Conservation (phyloP, 2,113 vertebrate genomes). For the Ammodytes dubius region DNA sequence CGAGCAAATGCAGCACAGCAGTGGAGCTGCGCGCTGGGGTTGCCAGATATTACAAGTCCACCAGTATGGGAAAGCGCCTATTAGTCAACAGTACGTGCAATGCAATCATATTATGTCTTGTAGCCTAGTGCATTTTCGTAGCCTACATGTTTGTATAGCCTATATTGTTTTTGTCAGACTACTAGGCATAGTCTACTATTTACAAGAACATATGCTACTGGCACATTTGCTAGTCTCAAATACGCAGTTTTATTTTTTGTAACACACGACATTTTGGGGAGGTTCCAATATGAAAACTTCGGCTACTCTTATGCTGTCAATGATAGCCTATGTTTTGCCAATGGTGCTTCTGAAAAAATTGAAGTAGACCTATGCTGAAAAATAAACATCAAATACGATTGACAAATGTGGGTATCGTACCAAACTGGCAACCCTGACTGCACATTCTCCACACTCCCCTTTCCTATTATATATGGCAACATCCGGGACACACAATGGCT, state of each 20-base stretch:
- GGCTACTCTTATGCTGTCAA: no score
- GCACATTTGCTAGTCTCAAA: neutral
- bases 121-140: no score
- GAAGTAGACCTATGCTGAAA: neutral
- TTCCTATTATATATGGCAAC: slow-evolving; percentile 38
- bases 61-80: neutral
- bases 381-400: neutral
- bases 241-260: no score
- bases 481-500: slow-evolving; percentile 55
- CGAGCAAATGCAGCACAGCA: slow-evolving; percentile 67
- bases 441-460: slow-evolving; percentile 30
- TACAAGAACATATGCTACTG: neutral
- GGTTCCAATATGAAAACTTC: rapidly evolving
- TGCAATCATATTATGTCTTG: neutral
- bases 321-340: neutral
- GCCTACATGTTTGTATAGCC: no score
- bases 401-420: neutral
- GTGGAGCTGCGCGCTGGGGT: slow-evolving; percentile 51
- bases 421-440: slow-evolving; percentile 68
- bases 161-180: no score
- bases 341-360: no score
- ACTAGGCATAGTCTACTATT: neutral
- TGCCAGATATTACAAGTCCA: slow-evolving; percentile 60
- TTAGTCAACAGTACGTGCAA: neutral
- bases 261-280: no score